phyloP scores from a whole-genome alignment of 1,140 invertebrate species.

The Lepeophtheirus salmonis region DNA sequence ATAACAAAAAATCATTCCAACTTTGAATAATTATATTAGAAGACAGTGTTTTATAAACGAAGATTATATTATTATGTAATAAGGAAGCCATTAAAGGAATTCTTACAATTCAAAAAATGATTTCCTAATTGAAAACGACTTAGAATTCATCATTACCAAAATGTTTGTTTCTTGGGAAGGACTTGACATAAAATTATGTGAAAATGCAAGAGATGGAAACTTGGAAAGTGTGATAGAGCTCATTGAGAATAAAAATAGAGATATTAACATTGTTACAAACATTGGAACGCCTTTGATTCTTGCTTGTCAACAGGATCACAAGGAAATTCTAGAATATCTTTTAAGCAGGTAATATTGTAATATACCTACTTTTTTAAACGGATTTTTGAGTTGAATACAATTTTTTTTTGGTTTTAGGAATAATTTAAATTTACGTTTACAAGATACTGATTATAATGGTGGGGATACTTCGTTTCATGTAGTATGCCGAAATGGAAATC shows the following conservation, averaged over 20 bases:
- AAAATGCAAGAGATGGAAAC: neutral
- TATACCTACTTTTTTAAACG: neutral
- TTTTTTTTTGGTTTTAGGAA: neutral
- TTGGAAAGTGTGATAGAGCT: neutral
- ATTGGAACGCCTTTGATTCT: neutral
- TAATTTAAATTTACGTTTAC: neutral
- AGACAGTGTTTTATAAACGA: no score
- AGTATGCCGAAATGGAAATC: neutral
- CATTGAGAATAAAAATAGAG: constrained; percentile 4
- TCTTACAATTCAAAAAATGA: no score
- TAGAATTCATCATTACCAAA: no score
- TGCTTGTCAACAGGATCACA: neutral
- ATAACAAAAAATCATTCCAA: no score
- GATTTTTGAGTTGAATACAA: neutral
- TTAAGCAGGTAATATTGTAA: neutral
- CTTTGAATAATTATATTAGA: no score
- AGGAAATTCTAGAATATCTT: neutral
- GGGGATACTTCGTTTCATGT: neutral
- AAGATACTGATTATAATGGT: neutral
- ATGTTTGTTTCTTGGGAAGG: neutral
- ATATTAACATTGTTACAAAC: neutral
- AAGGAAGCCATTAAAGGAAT: no score
- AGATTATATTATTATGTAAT: no score
- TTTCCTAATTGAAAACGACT: no score
- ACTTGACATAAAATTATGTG: neutral